Base-by-base conservation (phyloP, 2,888 invertebrate species). In the Chymomyza amoena region DNA sequence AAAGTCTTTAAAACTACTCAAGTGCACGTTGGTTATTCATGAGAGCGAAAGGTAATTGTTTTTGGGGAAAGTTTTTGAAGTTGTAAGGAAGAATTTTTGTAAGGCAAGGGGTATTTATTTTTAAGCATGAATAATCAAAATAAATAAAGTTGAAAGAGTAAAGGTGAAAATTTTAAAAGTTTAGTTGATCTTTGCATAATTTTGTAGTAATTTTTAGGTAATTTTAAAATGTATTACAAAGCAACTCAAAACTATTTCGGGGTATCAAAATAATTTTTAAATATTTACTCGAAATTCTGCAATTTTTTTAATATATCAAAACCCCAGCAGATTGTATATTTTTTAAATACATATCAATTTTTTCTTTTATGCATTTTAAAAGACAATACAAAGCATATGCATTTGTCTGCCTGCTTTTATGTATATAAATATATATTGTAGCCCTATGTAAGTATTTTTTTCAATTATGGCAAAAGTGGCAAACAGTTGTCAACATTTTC, bases 391-490 rank as follows among this genome's bases (percentile, higher is more conserved):
- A 13, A 13, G 13, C 39, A 45, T 6, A 13, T 45, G 39, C 39
- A 45, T 45, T 45, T 45, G 39, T 45, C 39, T 45, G 39, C 13
- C 7, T 13, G 39, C 39, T 45, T 45, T 45, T 32, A 87, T 75
- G 64, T 52, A 62, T 25, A 7, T 28, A 32, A 10, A 15, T 36
- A 15, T 39, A 2, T 36, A 18, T 60, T 60, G n/a, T 39, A 36
- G 32, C n/a, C n/a, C 28, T 78, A 69, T 51, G n/a, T 28, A n/a
- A 36, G 15, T 52, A 39, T 63, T 79, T 70, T 82, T 84, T 84
- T 85, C 88, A 87, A 84, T 84, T 87, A 89, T 86, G 80, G 77
- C 88, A 83, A 87, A 89, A 86, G 79, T 79, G 84, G 86, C 89
- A 89, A 86, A 85, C 81, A 87, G 83, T 87, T 88, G 83, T 84